Evolutionary conservation across 2,888 invertebrate genomes (phyloP), one percentile per base, ranked within the genome.

Genomic region (Psococerastis gibbosa): DNA sequence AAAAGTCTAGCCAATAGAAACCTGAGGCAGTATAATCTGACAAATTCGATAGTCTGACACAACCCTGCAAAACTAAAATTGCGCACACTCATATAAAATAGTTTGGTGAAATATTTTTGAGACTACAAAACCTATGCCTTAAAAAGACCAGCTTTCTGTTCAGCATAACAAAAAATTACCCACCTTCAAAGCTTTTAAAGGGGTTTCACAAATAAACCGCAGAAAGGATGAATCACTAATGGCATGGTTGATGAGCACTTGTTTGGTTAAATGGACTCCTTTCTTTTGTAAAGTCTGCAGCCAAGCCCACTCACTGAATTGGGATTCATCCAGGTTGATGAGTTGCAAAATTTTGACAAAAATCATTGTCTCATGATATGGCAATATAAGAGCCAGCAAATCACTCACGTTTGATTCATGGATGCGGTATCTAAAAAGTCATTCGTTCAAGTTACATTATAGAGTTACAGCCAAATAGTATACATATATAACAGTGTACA

Each of bases 341-440:
- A 89, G 65, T 59, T 91, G 85, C 2, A 95, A 58, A 41, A 87
- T 65, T 45, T 73, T 63, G 0, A 84, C 76, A 64, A 95, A 98
- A 48, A 85, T 78, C 50, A 81, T 80, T 1, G 89, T 87, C 55
- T 91, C 87, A 60, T 95, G 91, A 58, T 91, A 95, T 0, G 97
- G 95, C 44, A 98, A 61, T 44, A 87, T 79, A 6, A 87, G 65
- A 47, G 77, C 68, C 53, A 97, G 65, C 32, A 95, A 66, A 1
- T 77, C 75, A 55, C 85, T 77, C 45, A 75, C 73, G 57, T 95
- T 95, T 60, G 81, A 95, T 43, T 81, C 70, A 54, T 97, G 83
- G 47, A 97, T 79, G 50, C 79, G 75, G 58, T 80, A 94, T 51
- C 92, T 69, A 52, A 18, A 53, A 47, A 47, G 27, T 42, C 31